phyloP scores from a whole-genome alignment of 2,888 invertebrate species.

The Pristionchus fissidentatus region DNA sequence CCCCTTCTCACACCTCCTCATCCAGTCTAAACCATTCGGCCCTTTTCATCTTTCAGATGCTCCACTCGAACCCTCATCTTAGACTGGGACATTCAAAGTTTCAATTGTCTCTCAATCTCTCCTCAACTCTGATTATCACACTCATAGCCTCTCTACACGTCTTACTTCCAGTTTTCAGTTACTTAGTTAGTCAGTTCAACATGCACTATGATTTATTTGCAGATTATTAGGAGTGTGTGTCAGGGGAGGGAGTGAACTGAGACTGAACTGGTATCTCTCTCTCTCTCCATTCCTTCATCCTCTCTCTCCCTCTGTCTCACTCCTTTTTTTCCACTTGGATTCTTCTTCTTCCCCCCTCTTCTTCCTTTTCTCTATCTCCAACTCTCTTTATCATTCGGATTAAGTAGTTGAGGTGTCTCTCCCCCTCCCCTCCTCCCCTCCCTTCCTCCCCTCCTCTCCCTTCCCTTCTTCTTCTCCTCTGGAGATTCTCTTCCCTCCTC shows the following conservation, averaged over 20 bases:
- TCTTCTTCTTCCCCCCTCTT: conserved; percentile 4
- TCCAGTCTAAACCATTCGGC: background rate
- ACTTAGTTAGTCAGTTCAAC: background rate
- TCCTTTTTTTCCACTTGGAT: background rate
- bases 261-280: conserved; percentile 4
- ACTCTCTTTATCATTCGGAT: conserved; percentile 31
- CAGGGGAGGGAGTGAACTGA: background rate
- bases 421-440: background rate
- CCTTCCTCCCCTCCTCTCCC: conserved; percentile 1
- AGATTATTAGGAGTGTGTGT: background rate
- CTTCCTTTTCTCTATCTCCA: conserved; percentile 35
- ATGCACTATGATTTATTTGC: background rate
- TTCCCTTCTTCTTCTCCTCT: background rate
- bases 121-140: background rate
- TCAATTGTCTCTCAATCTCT: background rate
- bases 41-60: background rate
- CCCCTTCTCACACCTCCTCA: background rate
- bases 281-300: background rate
- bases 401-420: conserved; percentile 23
- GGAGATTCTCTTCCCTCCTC: background rate
- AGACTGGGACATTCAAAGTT: too few species aligned
- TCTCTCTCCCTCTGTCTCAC: background rate
- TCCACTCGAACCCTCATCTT: too few species aligned
- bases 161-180: too few species aligned
- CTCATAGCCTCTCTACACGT: background rate